A percentile compares a stretch with the other conserved stretches of the same genome.
phyloP scores from a whole-genome alignment of 2,888 invertebrate genomes.

The Pachymerium ferrugineum region DNA sequence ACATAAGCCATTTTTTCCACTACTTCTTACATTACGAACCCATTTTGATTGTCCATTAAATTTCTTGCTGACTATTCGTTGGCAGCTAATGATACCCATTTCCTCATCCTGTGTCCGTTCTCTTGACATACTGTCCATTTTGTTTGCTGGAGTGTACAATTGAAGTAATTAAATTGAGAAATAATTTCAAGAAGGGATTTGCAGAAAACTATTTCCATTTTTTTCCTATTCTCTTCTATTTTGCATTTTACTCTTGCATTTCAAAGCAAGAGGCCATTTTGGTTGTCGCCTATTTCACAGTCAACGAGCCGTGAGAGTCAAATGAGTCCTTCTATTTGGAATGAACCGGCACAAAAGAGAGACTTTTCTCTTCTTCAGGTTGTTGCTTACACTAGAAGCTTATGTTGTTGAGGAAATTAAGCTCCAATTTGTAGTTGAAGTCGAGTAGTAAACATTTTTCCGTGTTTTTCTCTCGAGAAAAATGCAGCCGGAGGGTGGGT shows the following conservation, averaged over 20 bases:
- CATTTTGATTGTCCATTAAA: conserved; percentile 3
- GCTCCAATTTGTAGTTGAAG: conserved; percentile 22
- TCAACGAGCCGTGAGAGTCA: conserved; percentile 9
- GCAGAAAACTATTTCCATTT: background rate
- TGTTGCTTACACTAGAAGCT: background rate
- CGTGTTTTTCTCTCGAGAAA: background rate
- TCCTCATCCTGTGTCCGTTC: background rate
- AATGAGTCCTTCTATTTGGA: conserved; percentile 4
- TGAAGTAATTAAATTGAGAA: background rate
- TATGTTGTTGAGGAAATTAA: conserved; percentile 27
- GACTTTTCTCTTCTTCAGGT: background rate
- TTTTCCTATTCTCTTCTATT: background rate
- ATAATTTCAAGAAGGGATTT: background rate
- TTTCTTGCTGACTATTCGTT: conserved; percentile 5
- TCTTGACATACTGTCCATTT: conserved; percentile 1
- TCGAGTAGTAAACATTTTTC: conserved; percentile 2
- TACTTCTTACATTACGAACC: background rate
- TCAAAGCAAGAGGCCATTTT: background rate
- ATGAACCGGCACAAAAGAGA: conserved; percentile 7
- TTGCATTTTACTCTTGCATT: background rate
- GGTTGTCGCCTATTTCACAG: conserved; percentile 24
- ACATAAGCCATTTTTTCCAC: background rate
- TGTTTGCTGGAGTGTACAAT: background rate
- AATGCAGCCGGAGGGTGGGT: background rate
- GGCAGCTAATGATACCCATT: conserved; percentile 2